Base-by-base conservation (phyloP, 2,797 vertebrate genomes). In the Intellagama lesueurii region DNA sequence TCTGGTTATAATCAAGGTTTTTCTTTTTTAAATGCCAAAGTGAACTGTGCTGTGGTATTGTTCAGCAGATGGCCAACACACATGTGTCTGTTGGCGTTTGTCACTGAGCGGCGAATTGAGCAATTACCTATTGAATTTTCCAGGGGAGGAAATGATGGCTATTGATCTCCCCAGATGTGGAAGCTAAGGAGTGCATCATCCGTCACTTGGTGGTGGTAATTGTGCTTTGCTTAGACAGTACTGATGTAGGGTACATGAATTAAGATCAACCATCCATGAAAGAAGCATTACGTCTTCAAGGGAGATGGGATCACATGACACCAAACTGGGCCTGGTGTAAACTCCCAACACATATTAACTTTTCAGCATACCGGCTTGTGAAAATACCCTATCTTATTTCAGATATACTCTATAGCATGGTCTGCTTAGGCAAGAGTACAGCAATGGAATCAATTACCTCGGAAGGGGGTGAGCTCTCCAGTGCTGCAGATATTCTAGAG, bases 121-220 rank as follows among this genome's bases (percentile, higher is more conserved):
- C 68, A 90, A 91, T 95, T 94, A 94, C 90, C 93, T 88, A 94
- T 32, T 75, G 87, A 86, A 93, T 91, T 91, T 94, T 94, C 91
- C 76, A 90, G 75, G 91, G 91, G 32, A 89, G 87, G 77, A 90
- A 87, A 83, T 69, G 92, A 70, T 90, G 72, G 89, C 77, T 87
- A 78, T 92, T 91, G 90, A 91, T 90, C 91, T 91, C 79, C 90
- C 90, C 72, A 91, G 76, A 66, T 19, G 87, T 85, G 44, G 84
- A 81, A 93, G 72, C 44, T 77, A 86, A 66, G 60, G 35, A 82
- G 22, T 81, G 56, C 3, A 24, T 84, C 69, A 92, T 86, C 72
- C 79, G 35, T 66, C 94, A 64, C 83, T 92, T 70, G 83, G 81
- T 83, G 84, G 47, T 56, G 9, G 14, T 92, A 64, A 81, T 75